Conservation (phyloP, 1,140 invertebrate genomes). For the Pteromalus puparum region DNA sequence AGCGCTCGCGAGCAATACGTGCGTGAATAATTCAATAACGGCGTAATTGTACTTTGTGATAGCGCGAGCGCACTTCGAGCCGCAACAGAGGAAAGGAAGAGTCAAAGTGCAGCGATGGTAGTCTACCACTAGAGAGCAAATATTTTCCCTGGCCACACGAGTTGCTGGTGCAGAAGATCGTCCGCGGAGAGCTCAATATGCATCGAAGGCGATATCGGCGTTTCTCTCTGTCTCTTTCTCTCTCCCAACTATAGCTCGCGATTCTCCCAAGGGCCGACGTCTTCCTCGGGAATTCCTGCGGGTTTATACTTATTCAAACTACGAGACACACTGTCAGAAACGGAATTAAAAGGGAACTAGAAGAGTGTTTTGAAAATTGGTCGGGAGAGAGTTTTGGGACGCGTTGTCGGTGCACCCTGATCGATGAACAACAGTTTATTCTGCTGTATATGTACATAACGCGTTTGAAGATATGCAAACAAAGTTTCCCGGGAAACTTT, state of each 20-base stretch:
- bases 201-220: not conserved
- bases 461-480: not conserved
- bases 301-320: not conserved
- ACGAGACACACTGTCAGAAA: not conserved
- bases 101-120: not conserved
- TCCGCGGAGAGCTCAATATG: not conserved
- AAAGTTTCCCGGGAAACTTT: not conserved
- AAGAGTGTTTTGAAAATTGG: not conserved
- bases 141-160: not conserved
- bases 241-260: not conserved
- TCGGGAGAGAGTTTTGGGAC: no score
- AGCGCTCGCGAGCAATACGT: not conserved
- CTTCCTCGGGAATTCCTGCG: not conserved
- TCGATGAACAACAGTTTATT: not conserved
- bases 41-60: constrained; percentile 6
- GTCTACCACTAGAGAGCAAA: not conserved
- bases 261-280: not conserved
- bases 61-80: not conserved
- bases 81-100: not conserved
- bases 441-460: not conserved
- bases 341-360: not conserved
- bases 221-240: no score
- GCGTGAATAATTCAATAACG: constrained; percentile 33
- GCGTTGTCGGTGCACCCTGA: not conserved
- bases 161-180: not conserved